Evolutionary conservation across 2,113 vertebrate species (phyloP).

Genomic region (Cynocephalus volans): DNA sequence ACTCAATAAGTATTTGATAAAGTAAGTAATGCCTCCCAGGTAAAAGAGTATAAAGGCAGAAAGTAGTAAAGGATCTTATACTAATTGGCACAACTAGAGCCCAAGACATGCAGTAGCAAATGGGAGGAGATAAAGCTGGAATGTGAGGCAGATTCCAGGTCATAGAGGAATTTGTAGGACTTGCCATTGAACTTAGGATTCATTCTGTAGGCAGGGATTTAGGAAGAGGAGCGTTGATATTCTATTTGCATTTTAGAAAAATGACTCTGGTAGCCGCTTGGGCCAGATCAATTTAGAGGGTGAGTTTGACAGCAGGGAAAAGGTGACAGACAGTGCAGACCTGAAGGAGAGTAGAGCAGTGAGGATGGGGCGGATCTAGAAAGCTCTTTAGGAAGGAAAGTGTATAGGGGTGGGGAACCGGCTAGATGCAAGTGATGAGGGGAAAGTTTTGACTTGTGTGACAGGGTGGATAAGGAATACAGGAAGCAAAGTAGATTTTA

Average conservation of each 20-base stretch:
- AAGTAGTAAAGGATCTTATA: neutral
- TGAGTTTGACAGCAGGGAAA: neutral
- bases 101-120: neutral
- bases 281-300: neutral
- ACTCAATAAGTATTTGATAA: neutral
- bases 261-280: neutral
- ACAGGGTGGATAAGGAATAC: neutral
- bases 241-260: slow-evolving; percentile 54
- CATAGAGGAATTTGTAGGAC: neutral
- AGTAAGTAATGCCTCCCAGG: neutral
- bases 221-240: neutral
- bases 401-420: neutral
- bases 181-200: neutral
- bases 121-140: neutral
- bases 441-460: neutral
- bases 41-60: neutral
- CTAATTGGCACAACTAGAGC: neutral
- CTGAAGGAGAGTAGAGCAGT: neutral
- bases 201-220: neutral
- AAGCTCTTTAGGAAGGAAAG: neutral
- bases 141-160: neutral
- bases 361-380: neutral
- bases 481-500: neutral
- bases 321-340: neutral
- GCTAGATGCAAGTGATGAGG: neutral